Evolutionary conservation across 2,113 vertebrate species (phyloP).

Genomic region (Brevimyrus niger): DNA sequence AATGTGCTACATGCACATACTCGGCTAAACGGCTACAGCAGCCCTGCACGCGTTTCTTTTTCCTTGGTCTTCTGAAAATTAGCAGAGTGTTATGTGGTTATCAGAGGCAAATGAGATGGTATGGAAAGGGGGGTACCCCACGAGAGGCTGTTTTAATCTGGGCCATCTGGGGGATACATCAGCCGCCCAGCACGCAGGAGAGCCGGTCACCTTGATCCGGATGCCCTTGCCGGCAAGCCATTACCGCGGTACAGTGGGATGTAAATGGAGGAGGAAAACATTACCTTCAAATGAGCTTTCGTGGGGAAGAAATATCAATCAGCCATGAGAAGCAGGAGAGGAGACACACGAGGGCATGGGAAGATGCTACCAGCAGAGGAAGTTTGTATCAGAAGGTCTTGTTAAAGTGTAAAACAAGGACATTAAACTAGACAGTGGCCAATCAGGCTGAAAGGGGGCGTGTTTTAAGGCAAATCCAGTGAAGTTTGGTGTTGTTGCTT

Average conservation of each 20-base stretch:
- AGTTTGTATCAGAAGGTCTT: not conserved
- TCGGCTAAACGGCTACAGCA: not conserved
- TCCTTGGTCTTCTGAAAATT: not conserved
- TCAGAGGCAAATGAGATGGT: conserved; percentile 1
- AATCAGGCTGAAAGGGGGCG: not conserved
- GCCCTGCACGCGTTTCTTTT: not conserved
- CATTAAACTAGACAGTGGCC: not conserved
- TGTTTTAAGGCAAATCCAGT: not conserved
- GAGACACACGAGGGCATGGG: conserved; percentile 23
- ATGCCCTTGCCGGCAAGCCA: conserved; percentile 64
- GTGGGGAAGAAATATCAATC: conserved; percentile 49
- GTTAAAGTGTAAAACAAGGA: not conserved
- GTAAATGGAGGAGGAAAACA: conserved; percentile 56
- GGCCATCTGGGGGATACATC: conserved; percentile 62
- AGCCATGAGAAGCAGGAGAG: conserved; percentile 26
- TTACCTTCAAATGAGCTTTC: conserved; percentile 60
- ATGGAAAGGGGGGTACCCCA: conserved; percentile 25
- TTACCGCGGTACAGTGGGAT: conserved; percentile 58
- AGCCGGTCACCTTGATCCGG: conserved; percentile 69
- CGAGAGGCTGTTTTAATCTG: conserved; percentile 28
- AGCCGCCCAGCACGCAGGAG: conserved; percentile 52
- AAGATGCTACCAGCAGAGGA: conserved; percentile 10
- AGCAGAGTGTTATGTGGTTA: not conserved
- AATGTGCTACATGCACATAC: not conserved
- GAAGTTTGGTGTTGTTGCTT: not conserved